Evolutionary conservation across 2,888 invertebrate species (phyloP), one percentile per base, ranked within the genome.

Genomic region (Drosophila cracens): DNA sequence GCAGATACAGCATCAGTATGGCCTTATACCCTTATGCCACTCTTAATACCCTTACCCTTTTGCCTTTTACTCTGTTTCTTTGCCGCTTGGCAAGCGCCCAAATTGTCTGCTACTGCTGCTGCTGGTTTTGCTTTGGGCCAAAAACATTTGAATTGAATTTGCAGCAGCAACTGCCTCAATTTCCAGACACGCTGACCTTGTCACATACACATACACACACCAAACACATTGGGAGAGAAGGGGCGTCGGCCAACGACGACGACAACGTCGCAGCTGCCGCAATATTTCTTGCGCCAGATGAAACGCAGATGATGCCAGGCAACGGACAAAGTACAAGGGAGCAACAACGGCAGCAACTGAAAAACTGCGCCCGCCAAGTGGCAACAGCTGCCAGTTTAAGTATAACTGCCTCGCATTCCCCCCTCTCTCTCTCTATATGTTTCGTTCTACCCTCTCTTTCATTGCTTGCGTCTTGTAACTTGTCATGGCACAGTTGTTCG

Each of bases 201-300:
- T 77, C 88, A 79, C 84, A 77, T 79, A 75, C 60, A 77, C 76
- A 70, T 57, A 65, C 71, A 77, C 81, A 75, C 60, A 77, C 75
- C 13, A 46, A 34, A 65, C 1, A 40, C 16, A 56, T 7, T 16
- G 13, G 13, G 64, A 40, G 53, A 54, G 64, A 69, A 76, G 62
- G 73, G 83, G 77, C 79, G 83, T 74, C 62, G 73, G 76, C 77
- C 72, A 79, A 67, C 58, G 58, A 46, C 46, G 46, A 25, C 54
- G 54, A 54, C 56, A 56, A 68, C 80, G 91, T 81, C 83, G 72
- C 84, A 84, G 91, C 91, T 91, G 88, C 87, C 83, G 89, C 89
- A 89, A 91, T 91, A 91, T 91, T 90, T 91, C 91, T 91, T 91
- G 83, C 84, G 89, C 92, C 92, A 92, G 92, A 92, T 92, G 92